A percentile compares a stretch with the other conserved stretches of the same genome.
phyloP scores from a whole-genome alignment of 2,797 vertebrate genomes.

The Galaxias olidus region DNA sequence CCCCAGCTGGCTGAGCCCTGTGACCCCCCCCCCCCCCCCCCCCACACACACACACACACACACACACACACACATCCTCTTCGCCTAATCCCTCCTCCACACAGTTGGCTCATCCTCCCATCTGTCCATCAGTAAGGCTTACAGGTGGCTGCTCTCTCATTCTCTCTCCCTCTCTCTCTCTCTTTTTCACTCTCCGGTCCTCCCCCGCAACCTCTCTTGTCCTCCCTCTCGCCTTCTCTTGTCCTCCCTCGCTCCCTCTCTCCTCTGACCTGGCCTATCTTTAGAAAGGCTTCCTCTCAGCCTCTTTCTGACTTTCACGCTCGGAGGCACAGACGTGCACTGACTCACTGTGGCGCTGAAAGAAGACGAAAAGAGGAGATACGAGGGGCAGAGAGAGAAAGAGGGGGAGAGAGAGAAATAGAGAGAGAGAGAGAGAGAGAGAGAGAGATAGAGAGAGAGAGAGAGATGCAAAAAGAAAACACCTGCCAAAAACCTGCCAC shows the following conservation, averaged over 20 bases:
- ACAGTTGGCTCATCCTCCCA: conserved; percentile 64
- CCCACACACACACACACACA: conserved; percentile 26
- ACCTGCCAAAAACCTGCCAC: too few relatives aligned
- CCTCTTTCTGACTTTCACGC: conserved; percentile 18
- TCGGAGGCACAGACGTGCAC: conserved; percentile 17
- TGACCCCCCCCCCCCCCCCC: conserved; percentile 5
- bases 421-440: neutral
- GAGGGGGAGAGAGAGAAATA: neutral
- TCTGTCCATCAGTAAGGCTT: conserved; percentile 64
- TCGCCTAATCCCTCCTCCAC: conserved; percentile 63
- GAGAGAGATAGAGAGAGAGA: too few relatives aligned
- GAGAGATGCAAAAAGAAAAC: neutral
- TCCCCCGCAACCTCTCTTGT: conserved; percentile 1
- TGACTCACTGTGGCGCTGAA: neutral
- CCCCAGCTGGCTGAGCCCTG: conserved; percentile 58
- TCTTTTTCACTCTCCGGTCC: neutral
- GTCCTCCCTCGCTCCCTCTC: conserved; percentile 52
- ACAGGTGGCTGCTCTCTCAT: conserved; percentile 59
- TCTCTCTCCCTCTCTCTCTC: conserved; percentile 5
- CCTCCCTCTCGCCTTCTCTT: conserved; percentile 25
- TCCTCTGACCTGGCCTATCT: conserved; percentile 39
- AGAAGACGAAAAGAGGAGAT: neutral
- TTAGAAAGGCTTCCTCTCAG: neutral
- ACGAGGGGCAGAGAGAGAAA: neutral
- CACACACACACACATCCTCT: conserved; percentile 38